Evolutionary conservation across 2,113 vertebrate species (phyloP).

Genomic region (Vireo altiloquus): DNA sequence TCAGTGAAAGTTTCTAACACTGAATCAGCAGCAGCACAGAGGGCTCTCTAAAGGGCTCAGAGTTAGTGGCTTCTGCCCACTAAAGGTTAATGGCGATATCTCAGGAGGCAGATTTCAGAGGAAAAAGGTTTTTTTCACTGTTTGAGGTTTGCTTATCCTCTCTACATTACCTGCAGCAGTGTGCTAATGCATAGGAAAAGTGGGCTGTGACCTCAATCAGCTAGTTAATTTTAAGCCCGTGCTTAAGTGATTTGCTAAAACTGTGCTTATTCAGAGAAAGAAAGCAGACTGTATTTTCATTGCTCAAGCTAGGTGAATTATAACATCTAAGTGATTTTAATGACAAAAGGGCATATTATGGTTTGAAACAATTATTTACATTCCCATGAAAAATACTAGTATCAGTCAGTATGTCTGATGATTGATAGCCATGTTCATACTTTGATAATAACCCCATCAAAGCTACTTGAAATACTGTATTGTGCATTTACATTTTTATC

Average conservation of each 20-base stretch:
- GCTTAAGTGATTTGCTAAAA: conserved; percentile 44
- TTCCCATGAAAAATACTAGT: not conserved
- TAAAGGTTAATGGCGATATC: not conserved
- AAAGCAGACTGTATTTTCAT: not conserved
- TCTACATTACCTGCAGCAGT: conserved; percentile 14
- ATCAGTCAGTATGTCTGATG: not conserved
- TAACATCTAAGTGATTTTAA: not conserved
- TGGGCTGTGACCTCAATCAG: conserved; percentile 57
- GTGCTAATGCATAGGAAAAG: not conserved
- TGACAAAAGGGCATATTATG: not conserved
- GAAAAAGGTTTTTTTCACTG: not conserved
- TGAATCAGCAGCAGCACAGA: not conserved
- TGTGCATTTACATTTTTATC: not conserved
- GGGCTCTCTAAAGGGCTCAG: not conserved
- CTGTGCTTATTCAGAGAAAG: conserved; percentile 29
- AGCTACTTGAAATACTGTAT: not conserved
- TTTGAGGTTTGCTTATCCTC: not conserved
- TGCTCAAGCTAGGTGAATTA: not conserved
- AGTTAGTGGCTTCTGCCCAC: not conserved
- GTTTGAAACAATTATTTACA: not conserved
- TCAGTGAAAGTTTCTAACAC: not conserved
- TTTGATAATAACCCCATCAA: not conserved
- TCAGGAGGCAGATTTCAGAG: not conserved
- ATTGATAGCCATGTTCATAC: not conserved
- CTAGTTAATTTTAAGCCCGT: conserved; percentile 36